These are phyloP conservation scores for Subacronicta megacephala DNA, from an alignment of 2,888 invertebrate species.

Conservation along the genomic window DNA sequence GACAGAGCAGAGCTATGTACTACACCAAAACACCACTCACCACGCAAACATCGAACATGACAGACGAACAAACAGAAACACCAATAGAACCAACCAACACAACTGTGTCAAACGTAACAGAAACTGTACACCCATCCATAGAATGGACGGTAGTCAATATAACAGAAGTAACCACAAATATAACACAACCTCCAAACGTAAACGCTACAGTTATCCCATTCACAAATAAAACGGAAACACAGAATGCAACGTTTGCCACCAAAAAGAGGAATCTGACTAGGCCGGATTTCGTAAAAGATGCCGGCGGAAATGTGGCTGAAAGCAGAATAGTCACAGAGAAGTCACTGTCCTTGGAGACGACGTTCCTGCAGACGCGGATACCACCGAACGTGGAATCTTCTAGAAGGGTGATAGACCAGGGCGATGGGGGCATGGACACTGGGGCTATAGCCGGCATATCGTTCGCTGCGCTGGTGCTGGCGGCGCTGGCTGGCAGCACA, in stretches of 20 bases:
- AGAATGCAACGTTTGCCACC: constrained; percentile 72
- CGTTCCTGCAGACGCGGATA: constrained; percentile 80
- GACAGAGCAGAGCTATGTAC: constrained; percentile 82
- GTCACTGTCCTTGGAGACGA: constrained; percentile 82
- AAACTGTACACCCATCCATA: constrained; percentile 65
- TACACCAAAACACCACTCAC: constrained; percentile 72
- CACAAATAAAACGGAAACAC: constrained; percentile 71
- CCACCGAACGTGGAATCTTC: constrained; percentile 83
- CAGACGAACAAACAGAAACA: constrained; percentile 61
- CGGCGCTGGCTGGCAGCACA: constrained; percentile 91
- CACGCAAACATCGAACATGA: constrained; percentile 65
- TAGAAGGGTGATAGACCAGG: constrained; percentile 77
- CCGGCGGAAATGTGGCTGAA: constrained; percentile 70
- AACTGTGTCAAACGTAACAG: constrained; percentile 56
- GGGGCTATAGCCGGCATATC: constrained; percentile 92
- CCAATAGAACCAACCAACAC: constrained; percentile 32
- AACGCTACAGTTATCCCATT: constrained; percentile 61
- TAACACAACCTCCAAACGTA: constrained; percentile 30
- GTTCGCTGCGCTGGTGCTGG: constrained; percentile 91
- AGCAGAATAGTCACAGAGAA: constrained; percentile 84
- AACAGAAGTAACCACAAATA: constrained; percentile 40
- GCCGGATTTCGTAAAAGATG: constrained; percentile 78
- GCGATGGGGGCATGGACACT: constrained; percentile 85
- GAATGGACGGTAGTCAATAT: constrained; percentile 74
- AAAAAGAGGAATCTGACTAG: constrained; percentile 78